These are phyloP conservation scores for Bombus polaris DNA, from an alignment of 1,140 invertebrate species.

Conservation along the genomic window DNA sequence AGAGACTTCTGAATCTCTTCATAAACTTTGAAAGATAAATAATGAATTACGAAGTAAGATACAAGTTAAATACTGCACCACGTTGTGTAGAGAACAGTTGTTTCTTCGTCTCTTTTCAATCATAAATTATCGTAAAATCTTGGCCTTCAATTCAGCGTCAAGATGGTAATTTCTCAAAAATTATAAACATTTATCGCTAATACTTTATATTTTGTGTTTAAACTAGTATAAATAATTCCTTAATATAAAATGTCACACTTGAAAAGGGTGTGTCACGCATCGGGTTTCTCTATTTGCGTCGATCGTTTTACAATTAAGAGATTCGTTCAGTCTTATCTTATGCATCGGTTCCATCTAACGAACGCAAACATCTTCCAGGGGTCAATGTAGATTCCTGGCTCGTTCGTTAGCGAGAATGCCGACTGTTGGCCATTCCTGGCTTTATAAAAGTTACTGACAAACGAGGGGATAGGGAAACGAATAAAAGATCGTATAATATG, in stretches of 20 bases:
- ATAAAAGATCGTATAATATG: slow-evolving; percentile 35
- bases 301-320: neutral
- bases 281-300: neutral
- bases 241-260: neutral
- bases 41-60: neutral
- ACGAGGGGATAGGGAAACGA: slow-evolving; percentile 20
- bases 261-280: neutral
- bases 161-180: neutral
- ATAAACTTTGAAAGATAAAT: neutral
- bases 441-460: slow-evolving; percentile 25
- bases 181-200: neutral
- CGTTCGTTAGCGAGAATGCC: slow-evolving; percentile 44
- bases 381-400: neutral
- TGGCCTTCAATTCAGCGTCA: neutral
- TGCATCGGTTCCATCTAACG: slow-evolving; percentile 20
- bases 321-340: slow-evolving; percentile 7
- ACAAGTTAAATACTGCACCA: neutral
- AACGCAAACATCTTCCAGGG: slow-evolving; percentile 7
- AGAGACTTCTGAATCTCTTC: too few relatives aligned
- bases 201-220: too few relatives aligned
- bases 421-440: slow-evolving; percentile 27
- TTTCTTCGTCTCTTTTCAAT: neutral
- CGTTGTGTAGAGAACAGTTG: neutral
- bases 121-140: neutral
- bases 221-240: neutral